A percentile compares a stretch with the other conserved stretches of the same genome.
Evolutionary conservation across 2,113 vertebrate species (phyloP).

Genomic region (Cyrtonyx montezumae): DNA sequence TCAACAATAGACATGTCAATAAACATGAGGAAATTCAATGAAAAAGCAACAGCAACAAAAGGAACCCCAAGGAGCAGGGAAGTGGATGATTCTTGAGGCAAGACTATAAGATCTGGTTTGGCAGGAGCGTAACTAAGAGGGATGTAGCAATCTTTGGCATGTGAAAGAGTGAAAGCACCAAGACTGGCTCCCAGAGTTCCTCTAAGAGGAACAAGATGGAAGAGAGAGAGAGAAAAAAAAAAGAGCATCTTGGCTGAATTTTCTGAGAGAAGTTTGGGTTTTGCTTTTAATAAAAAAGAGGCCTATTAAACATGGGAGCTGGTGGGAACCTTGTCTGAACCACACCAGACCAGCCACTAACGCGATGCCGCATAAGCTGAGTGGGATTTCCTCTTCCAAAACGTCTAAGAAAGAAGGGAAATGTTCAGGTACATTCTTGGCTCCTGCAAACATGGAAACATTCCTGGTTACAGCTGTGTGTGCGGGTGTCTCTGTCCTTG

Average conservation of each 20-base stretch:
- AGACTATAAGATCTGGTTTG: constrained; percentile 49
- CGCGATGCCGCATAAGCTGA: background rate
- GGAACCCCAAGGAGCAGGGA: constrained; percentile 66
- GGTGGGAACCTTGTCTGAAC: constrained; percentile 50
- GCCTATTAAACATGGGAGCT: constrained; percentile 20
- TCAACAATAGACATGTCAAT: constrained; percentile 66
- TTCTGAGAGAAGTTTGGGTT: constrained; percentile 28
- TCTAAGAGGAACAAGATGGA: constrained; percentile 64
- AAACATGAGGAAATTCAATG: constrained; percentile 64
- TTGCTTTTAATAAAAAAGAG: constrained; percentile 42
- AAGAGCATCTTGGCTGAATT: constrained; percentile 44
- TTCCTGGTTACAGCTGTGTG: background rate
- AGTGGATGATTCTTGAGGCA: constrained; percentile 65
- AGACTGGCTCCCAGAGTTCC: constrained; percentile 33
- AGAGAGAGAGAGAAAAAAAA: background rate
- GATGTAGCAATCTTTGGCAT: constrained; percentile 62
- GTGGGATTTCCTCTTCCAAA: constrained; percentile 12
- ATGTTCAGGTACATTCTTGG: background rate
- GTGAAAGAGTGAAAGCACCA: constrained; percentile 60
- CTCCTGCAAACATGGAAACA: background rate
- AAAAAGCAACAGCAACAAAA: constrained; percentile 67
- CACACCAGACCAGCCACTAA: constrained; percentile 23
- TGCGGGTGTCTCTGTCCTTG: background rate
- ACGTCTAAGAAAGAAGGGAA: background rate
- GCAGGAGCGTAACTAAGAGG: constrained; percentile 16